Evolutionary conservation across 2,888 invertebrate species (phyloP).

Genomic region (Calliopum simillimum): DNA sequence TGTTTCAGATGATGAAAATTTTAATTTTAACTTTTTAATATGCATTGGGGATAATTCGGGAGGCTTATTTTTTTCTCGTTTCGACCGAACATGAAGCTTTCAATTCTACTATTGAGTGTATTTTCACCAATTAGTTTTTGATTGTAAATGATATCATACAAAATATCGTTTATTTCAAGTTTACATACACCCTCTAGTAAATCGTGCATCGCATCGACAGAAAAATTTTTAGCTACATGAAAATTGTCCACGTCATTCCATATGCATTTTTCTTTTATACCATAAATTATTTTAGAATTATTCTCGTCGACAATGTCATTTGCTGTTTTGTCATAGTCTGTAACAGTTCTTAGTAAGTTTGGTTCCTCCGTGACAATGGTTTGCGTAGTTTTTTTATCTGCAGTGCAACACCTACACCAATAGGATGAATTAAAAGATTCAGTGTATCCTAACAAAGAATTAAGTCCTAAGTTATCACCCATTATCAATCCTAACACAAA

Average conservation of each 20-base stretch:
- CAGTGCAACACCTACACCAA: neutral
- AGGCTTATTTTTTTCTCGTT: slow-evolving; percentile 4
- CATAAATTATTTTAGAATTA: neutral
- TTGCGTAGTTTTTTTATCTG: neutral
- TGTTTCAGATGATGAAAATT: slow-evolving; percentile 3
- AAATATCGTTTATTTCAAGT: neutral
- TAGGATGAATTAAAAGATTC: neutral
- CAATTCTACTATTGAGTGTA: neutral
- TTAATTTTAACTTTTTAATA: neutral
- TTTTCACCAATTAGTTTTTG: neutral
- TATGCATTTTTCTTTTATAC: neutral
- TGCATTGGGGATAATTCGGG: neutral
- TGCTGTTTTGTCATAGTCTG: neutral
- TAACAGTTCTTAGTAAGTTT: neutral
- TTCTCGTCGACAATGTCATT: neutral
- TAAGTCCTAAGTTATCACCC: slow-evolving; percentile 5
- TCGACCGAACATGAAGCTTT: slow-evolving; percentile 1
- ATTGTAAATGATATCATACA: neutral
- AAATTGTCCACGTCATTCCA: neutral
- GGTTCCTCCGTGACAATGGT: neutral
- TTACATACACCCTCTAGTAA: slow-evolving; percentile 6
- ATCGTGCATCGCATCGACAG: slow-evolving; percentile 4
- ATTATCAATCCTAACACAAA: slow-evolving; percentile 7
- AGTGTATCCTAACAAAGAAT: neutral
- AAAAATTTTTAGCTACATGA: slow-evolving; percentile 5